phyloP scores from a whole-genome alignment of 2,113 vertebrate species.

The Himantopus leucocephalus region DNA sequence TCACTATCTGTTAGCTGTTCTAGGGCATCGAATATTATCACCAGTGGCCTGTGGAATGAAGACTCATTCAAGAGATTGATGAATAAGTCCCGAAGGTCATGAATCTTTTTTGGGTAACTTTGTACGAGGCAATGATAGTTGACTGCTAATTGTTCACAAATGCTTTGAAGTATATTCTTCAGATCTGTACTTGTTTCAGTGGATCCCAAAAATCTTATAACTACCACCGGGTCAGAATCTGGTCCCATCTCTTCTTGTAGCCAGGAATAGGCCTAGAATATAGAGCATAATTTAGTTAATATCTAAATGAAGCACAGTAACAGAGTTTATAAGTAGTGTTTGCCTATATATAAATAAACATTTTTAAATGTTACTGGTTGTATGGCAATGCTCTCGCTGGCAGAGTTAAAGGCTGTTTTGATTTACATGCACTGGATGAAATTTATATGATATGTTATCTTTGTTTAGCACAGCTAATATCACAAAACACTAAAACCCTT shows the following conservation, averaged over 20 bases:
- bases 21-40: slow-evolving; percentile 91
- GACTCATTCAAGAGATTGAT: slow-evolving; percentile 94
- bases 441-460: background rate
- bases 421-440: background rate
- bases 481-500: background rate
- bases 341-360: background rate
- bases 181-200: slow-evolving; percentile 89
- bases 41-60: slow-evolving; percentile 88
- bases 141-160: slow-evolving; percentile 94
- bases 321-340: background rate
- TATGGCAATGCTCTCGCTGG: background rate
- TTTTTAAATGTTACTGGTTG: background rate
- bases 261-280: slow-evolving; percentile 91
- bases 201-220: slow-evolving; percentile 92
- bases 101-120: slow-evolving; percentile 93
- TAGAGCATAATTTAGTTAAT: slow-evolving; percentile 32
- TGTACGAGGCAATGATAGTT: slow-evolving; percentile 95
- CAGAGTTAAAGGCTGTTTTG: background rate
- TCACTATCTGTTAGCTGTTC: slow-evolving; percentile 93
- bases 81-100: slow-evolving; percentile 93
- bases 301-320: background rate
- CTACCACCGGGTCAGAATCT: slow-evolving; percentile 92
- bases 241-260: slow-evolving; percentile 93
- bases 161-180: slow-evolving; percentile 90
- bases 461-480: background rate